A percentile compares a stretch with the other conserved stretches of the same genome.
phyloP scores from a whole-genome alignment of 2,888 invertebrate genomes.

The Stenoptilia bipunctidactyla region DNA sequence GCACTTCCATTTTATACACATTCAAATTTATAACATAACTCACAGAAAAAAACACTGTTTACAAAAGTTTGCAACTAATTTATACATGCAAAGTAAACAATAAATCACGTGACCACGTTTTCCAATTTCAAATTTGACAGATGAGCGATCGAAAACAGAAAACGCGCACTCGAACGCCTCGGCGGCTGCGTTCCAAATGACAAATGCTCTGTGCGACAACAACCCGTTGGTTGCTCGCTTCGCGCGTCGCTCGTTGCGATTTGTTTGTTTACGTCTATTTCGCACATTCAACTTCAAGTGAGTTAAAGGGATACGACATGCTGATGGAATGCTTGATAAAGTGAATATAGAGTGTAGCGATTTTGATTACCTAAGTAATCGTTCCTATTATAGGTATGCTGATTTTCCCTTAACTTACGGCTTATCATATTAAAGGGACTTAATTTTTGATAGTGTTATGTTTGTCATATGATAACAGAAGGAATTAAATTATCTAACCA shows the following conservation, averaged over 20 bases:
- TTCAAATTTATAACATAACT: neutral
- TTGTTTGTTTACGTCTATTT: conserved; percentile 50
- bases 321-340: neutral
- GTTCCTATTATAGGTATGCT: too few relatives aligned
- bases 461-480: too few relatives aligned
- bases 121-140: conserved; percentile 17
- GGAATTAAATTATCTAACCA: too few relatives aligned
- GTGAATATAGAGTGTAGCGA: too few relatives aligned
- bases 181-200: conserved; percentile 53
- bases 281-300: conserved; percentile 40
- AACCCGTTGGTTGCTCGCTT: conserved; percentile 29
- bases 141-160: conserved; percentile 30
- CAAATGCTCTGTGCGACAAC: conserved; percentile 40
- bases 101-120: neutral
- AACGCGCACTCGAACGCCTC: conserved; percentile 24
- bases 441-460: too few relatives aligned
- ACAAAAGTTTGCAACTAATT: too few relatives aligned
- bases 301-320: conserved; percentile 43
- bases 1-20: conserved; percentile 35
- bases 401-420: too few relatives aligned
- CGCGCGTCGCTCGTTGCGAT: conserved; percentile 13
- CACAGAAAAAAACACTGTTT: neutral
- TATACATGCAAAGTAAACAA: too few relatives aligned
- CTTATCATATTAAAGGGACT: too few relatives aligned
- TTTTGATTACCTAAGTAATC: too few relatives aligned